Evolutionary conservation across 1,140 invertebrate species (phyloP).

Genomic region (Arctopsyche grandis): DNA sequence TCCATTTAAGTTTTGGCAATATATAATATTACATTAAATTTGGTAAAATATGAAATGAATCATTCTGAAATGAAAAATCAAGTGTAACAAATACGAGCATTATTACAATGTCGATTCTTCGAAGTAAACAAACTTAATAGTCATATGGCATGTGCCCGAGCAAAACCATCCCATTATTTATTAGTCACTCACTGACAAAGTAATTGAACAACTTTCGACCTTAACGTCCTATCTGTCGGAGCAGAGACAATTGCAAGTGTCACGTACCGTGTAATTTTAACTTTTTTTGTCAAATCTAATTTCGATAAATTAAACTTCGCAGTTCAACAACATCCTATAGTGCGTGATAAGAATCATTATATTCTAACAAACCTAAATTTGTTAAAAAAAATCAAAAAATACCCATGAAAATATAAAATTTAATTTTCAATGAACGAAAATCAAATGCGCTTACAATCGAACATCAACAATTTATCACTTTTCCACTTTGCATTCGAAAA

Average conservation of each 20-base stretch:
- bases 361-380: not conserved
- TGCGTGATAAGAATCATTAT: not conserved
- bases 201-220: not conserved
- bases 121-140: not conserved
- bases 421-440: too few species aligned
- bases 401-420: too few species aligned
- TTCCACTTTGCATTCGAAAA: too few species aligned
- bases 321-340: not conserved
- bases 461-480: too few species aligned
- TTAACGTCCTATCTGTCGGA: not conserved
- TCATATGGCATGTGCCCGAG: not conserved
- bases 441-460: too few species aligned
- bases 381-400: too few species aligned
- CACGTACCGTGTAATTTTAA: constrained; percentile 1
- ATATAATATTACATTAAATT: too few species aligned
- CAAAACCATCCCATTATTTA: constrained; percentile 1
- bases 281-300: not conserved
- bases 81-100: too few species aligned
- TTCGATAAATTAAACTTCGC: not conserved
- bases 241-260: constrained; percentile 5
- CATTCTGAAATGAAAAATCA: too few species aligned
- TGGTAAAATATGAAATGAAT: too few species aligned
- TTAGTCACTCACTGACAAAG: not conserved
- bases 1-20: too few species aligned
- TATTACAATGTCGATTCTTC: not conserved